These are phyloP conservation scores for Gymnogyps californianus DNA, from an alignment of 2,113 vertebrate species.

Conservation along the genomic window DNA sequence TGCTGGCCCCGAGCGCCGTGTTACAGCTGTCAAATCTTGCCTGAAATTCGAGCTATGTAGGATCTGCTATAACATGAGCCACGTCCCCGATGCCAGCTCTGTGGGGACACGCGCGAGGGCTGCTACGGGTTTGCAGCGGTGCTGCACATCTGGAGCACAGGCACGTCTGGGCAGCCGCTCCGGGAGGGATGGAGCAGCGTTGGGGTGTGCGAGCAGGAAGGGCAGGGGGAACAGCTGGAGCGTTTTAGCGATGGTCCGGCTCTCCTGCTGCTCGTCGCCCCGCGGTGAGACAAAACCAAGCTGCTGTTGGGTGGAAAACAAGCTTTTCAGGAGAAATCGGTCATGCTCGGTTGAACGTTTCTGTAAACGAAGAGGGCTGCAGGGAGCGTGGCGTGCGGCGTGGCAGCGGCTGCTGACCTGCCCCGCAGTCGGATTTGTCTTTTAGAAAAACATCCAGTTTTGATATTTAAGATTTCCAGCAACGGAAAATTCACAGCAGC, in stretches of 20 bases:
- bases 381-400: neutral
- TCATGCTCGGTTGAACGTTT: accelerated
- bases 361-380: neutral
- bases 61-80: accelerated
- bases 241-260: accelerated
- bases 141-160: conserved; percentile 4
- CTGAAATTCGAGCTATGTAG: neutral
- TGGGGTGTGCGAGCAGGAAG: accelerated
- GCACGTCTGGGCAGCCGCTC: neutral
- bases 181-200: accelerated
- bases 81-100: accelerated
- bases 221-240: neutral
- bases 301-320: neutral
- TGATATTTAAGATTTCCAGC: conserved; percentile 35
- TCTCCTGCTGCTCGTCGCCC: accelerated
- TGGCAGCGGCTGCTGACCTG: neutral
- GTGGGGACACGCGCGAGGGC: accelerated
- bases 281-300: neutral
- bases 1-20: accelerated
- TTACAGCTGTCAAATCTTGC: neutral
- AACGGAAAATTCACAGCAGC: conserved; percentile 32
- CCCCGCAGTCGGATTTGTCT: accelerated
- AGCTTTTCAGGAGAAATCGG: neutral
- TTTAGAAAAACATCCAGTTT: neutral
- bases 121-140: neutral